Base-by-base conservation (phyloP, 92 coral and sea anemone species). In the Parazoanthus atlanticus region DNA sequence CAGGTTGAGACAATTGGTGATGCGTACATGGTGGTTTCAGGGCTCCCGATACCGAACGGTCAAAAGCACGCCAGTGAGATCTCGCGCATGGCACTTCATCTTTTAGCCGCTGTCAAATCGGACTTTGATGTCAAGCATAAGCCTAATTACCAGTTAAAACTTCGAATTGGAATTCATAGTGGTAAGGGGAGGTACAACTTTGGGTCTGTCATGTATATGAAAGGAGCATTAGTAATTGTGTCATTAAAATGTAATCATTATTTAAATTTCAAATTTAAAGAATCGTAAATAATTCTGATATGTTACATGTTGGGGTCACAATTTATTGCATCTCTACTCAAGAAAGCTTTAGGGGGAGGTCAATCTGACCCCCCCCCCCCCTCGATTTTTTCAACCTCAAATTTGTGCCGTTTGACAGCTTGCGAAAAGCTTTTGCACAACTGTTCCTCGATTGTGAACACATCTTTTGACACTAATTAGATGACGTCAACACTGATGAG, bases 11-110 rank as follows among this genome's bases (percentile, higher is more conserved):
- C 69, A 15, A 38, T 78, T 46, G 81, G 56, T 26, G 31, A 40
- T 21, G 69, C 69, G 16, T 61, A 61, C 26, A 61, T 61, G 69
- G 69, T 61, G 69, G 69, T 61, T 1, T 61, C 69, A 61, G 69
- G 69, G 69, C 81, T 33, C 16, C 49, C 49, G n/a, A 76, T 76
- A 34, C 80, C 0, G 13, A 76, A 76, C 80, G 58, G 80, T 8
- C 80, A 76, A 16, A 76, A 76, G 16, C 80, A 76, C 30, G 80
- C 80, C 80, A 76, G 80, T 76, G 80, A 72, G 76, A 30, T 72
- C 76, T 28, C 76, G 40, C 34, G 17, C 34, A 72, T 72, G 76
- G 36, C 76, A 76, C 80, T 76, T 36, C 80, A 76, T 76, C 47
- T 76, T n/a, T 25, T 76, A 16, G 52, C 80, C 29, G 80, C 80